These are phyloP conservation scores for Uromys caudimaculatus DNA, from an alignment of 2,797 vertebrate genomes.

Conservation along the genomic window DNA sequence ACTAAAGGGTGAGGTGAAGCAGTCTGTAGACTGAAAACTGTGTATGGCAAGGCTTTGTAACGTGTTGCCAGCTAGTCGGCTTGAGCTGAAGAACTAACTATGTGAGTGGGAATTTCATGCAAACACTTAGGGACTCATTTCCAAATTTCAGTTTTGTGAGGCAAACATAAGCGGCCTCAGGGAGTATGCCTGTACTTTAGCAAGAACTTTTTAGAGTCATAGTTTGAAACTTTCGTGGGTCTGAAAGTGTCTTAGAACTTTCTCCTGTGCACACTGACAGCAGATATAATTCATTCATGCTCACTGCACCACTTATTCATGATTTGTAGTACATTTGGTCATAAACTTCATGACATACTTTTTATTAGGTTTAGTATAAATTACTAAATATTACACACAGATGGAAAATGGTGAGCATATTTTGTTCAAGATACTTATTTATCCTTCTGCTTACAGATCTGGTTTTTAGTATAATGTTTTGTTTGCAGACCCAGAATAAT, in stretches of 20 bases:
- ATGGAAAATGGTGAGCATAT: slow-evolving; percentile 56
- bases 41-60: slow-evolving; percentile 61
- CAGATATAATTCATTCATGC: slow-evolving; percentile 64
- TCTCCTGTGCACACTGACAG: slow-evolving; percentile 13
- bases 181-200: slow-evolving; percentile 47
- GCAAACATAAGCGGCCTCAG: slow-evolving; percentile 62
- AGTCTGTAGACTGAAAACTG: background rate
- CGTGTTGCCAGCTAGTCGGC: slow-evolving; percentile 10
- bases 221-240: slow-evolving; percentile 60
- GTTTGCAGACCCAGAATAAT: background rate
- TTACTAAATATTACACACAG: slow-evolving; percentile 66
- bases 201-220: slow-evolving; percentile 68
- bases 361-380: slow-evolving; percentile 78
- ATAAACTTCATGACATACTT: slow-evolving; percentile 72
- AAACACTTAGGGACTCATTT: slow-evolving; percentile 54
- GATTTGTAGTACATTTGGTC: slow-evolving; percentile 73
- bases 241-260: slow-evolving; percentile 63
- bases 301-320: slow-evolving; percentile 5
- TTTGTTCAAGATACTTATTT: slow-evolving; percentile 63
- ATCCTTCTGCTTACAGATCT: background rate
- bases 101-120: slow-evolving; percentile 66
- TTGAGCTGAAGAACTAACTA: slow-evolving; percentile 66
- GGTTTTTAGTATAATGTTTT: background rate
- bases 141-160: slow-evolving; percentile 49
- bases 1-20: background rate